A percentile compares a stretch with the other conserved stretches of the same genome.
Conservation (phyloP, 2,888 invertebrate genomes). For the Cylindroiulus punctatus region DNA sequence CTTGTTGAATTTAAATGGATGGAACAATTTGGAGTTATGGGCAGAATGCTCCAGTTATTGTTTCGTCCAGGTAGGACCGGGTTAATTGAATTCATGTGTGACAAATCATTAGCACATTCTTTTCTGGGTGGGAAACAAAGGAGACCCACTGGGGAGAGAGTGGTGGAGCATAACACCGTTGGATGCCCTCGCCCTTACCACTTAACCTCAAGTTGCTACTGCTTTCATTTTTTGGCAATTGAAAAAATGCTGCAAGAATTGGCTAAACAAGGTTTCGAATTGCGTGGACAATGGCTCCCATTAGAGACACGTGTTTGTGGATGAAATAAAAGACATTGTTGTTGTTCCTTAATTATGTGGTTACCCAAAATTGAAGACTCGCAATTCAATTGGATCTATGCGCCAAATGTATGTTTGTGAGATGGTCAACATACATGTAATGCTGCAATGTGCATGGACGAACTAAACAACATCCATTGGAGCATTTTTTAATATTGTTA, state of each 20-base stretch:
- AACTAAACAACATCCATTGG: no score
- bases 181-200: background rate
- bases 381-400: no score
- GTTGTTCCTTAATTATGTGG: no score
- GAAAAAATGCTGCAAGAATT: background rate
- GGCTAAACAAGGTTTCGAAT: background rate
- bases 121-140: background rate
- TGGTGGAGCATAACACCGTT: background rate
- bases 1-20: background rate
- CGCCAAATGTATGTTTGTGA: no score
- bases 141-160: conserved; percentile 16
- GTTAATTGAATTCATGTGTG: conserved; percentile 38
- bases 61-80: background rate
- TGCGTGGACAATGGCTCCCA: background rate
- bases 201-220: background rate
- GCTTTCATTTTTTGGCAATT: background rate
- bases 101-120: conserved; percentile 34
- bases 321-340: background rate
- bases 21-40: background rate
- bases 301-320: background rate
- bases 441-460: no score
- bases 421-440: no score
- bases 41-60: background rate
- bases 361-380: no score
- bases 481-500: no score